Conservation (phyloP, 2,888 invertebrate genomes). For the Pristionchus maxplancki region DNA sequence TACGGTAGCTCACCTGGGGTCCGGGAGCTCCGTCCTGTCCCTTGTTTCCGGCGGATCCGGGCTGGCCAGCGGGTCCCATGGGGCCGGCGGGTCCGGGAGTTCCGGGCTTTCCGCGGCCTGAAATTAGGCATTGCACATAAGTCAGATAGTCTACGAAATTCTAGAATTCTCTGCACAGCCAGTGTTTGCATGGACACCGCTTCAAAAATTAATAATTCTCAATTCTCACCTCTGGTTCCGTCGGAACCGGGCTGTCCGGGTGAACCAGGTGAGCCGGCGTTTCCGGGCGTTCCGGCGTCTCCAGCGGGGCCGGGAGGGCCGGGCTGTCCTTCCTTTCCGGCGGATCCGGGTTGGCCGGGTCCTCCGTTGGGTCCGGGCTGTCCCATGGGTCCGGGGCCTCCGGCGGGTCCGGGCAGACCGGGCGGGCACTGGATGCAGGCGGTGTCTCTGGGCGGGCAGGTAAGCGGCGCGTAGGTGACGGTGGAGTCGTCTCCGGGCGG, state of each 20-base stretch:
- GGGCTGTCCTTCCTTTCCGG: constrained; percentile 61
- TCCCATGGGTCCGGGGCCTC: constrained; percentile 54
- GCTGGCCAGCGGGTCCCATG: constrained; percentile 51
- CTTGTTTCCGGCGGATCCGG: constrained; percentile 54
- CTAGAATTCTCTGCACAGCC: background rate
- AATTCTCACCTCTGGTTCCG: constrained; percentile 42
- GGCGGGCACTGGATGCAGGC: constrained; percentile 64
- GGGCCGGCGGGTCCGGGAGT: constrained; percentile 61
- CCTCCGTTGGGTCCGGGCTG: constrained; percentile 57
- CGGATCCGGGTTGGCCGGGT: constrained; percentile 58
- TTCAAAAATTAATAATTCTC: background rate
- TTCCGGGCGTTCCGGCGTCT: constrained; percentile 58
- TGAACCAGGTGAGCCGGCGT: constrained; percentile 53
- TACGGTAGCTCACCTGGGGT: constrained; percentile 51
- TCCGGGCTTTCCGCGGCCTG: constrained; percentile 60
- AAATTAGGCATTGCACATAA: background rate
- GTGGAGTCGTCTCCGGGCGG: constrained; percentile 65
- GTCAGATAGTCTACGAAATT: background rate
- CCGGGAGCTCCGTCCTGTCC: constrained; percentile 63
- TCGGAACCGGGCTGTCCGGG: constrained; percentile 54
- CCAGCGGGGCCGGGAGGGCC: constrained; percentile 59
- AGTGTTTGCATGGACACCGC: background rate
- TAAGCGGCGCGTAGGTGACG: constrained; percentile 61
- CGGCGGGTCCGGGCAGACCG: constrained; percentile 62
- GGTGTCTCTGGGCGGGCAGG: constrained; percentile 60